These are phyloP conservation scores for Drosophila nigrodunni DNA, from an alignment of 1,140 invertebrate genomes.

Conservation along the genomic window DNA sequence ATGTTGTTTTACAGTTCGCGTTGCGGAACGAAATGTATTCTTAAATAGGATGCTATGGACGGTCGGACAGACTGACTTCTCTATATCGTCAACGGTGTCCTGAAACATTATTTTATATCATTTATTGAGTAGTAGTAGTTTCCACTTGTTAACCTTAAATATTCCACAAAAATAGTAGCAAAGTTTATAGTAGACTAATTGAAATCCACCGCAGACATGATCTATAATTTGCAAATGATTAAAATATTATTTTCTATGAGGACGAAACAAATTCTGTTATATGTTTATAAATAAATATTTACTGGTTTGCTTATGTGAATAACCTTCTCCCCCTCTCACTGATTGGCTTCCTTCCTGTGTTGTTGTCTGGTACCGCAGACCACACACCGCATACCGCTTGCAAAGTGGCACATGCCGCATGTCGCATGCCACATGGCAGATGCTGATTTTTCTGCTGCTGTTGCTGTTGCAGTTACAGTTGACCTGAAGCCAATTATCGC, in stretches of 20 bases:
- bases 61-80: too few relatives aligned
- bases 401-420: not conserved
- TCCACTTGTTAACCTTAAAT: not conserved
- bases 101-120: too few relatives aligned
- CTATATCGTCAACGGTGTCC: too few relatives aligned
- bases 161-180: not conserved
- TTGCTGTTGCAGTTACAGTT: slow-evolving; percentile 46
- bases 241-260: slow-evolving; percentile 22
- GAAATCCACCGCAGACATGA: not conserved
- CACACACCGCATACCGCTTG: not conserved
- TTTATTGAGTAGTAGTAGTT: too few relatives aligned
- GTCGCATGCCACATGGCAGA: slow-evolving; percentile 3
- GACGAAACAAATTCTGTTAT: slow-evolving; percentile 38
- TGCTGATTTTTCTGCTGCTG: slow-evolving; percentile 12
- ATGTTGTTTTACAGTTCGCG: too few relatives aligned
- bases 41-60: too few relatives aligned
- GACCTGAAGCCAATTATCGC: slow-evolving; percentile 77
- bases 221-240: slow-evolving; percentile 17
- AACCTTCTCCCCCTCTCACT: slow-evolving; percentile 11
- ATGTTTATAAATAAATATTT: slow-evolving; percentile 57
- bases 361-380: not conserved
- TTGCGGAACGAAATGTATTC: too few relatives aligned
- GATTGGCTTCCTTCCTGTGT: slow-evolving; percentile 1
- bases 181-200: not conserved
- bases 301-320: slow-evolving; percentile 49